Evolutionary conservation across 2,888 invertebrate genomes (phyloP).

Genomic region (Lepas anatifera): DNA sequence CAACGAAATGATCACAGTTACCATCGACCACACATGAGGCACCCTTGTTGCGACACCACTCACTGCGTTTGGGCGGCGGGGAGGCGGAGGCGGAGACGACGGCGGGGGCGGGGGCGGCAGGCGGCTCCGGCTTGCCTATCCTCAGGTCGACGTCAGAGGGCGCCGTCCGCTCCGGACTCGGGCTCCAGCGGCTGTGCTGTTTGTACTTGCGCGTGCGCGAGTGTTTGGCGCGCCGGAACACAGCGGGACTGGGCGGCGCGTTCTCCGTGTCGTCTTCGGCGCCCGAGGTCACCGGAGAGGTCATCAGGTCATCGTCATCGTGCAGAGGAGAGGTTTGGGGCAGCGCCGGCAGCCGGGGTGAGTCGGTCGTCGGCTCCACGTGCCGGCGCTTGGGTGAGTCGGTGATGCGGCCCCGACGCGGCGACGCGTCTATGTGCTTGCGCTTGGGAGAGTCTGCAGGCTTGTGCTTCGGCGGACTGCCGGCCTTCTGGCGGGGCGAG

Average conservation of each 20-base stretch:
- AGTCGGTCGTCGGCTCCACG: neutral
- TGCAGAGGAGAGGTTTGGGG: no score
- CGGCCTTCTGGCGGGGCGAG: neutral
- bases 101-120: neutral
- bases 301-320: neutral
- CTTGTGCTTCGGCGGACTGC: neutral
- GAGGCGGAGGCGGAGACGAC: neutral
- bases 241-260: neutral
- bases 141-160: neutral
- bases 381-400: neutral
- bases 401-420: no score
- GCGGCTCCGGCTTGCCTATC: neutral
- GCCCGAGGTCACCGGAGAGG: neutral
- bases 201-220: slow-evolving; percentile 1
- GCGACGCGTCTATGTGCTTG: neutral
- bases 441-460: neutral
- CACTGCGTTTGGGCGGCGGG: neutral
- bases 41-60: neutral
- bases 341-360: neutral
- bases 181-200: neutral
- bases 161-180: neutral
- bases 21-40: no score
- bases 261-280: neutral
- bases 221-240: neutral
- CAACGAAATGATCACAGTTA: no score